phyloP scores from a whole-genome alignment of 1,140 invertebrate genomes.

The Drosophila trapezifrons region DNA sequence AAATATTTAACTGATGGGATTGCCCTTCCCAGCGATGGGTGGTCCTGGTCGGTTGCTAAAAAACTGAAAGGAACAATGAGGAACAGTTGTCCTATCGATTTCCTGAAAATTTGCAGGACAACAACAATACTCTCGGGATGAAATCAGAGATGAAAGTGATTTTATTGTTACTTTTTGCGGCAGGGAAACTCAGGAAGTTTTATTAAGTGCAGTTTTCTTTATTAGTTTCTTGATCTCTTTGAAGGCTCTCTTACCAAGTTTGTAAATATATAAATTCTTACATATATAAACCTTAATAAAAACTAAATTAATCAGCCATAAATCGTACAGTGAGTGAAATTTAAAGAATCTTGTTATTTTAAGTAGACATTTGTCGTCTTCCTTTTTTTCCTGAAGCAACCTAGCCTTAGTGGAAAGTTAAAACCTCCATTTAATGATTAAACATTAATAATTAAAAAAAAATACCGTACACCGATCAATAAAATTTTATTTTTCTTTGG shows the following conservation, averaged over 20 bases:
- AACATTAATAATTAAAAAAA: neutral
- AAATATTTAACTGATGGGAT: conserved; percentile 39
- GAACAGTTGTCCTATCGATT: conserved; percentile 51
- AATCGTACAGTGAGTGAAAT: too few relatives aligned
- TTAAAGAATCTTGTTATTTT: too few relatives aligned
- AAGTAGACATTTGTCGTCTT: too few relatives aligned
- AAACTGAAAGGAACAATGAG: neutral
- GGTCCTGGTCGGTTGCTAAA: conserved; percentile 4
- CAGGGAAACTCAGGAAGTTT: neutral
- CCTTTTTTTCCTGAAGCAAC: neutral
- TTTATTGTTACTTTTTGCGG: neutral
- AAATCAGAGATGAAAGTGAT: conserved; percentile 8
- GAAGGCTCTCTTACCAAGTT: neutral
- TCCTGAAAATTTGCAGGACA: conserved; percentile 6
- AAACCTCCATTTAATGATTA: neutral
- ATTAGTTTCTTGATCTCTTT: neutral
- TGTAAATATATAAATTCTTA: neutral
- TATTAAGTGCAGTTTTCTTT: neutral
- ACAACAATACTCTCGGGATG: conserved; percentile 14
- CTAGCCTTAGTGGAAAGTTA: too few relatives aligned
- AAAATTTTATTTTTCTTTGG: neutral
- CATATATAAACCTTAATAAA: too few relatives aligned
- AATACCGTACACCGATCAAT: neutral
- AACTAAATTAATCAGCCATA: too few relatives aligned
- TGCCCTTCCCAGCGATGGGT: conserved; percentile 23